phyloP scores from a whole-genome alignment of 1,140 invertebrate species.

The Scaptomyza graminum region DNA sequence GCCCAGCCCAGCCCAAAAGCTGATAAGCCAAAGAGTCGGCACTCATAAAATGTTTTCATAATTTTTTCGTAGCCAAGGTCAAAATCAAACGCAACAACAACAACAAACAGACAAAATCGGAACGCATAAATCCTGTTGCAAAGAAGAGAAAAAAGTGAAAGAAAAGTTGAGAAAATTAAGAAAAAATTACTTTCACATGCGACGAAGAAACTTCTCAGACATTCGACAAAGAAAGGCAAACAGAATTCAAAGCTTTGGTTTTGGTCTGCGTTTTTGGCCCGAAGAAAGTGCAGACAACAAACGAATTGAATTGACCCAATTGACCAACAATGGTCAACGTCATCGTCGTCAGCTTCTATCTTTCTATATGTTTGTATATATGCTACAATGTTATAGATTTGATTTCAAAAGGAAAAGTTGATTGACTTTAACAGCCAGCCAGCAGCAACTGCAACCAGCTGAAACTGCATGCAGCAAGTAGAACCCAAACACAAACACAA shows the following conservation, averaged over 20 bases:
- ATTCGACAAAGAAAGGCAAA: conserved; percentile 49
- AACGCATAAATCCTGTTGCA: conserved; percentile 52
- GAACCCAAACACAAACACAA: conserved; percentile 5
- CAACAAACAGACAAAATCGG: background rate
- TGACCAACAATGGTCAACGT: conserved; percentile 66
- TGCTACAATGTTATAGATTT: conserved; percentile 43
- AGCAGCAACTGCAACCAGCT: conserved; percentile 47
- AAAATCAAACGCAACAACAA: conserved; percentile 38
- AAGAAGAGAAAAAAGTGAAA: conserved; percentile 13
- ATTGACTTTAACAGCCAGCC: conserved; percentile 65
- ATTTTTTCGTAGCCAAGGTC: conserved; percentile 54
- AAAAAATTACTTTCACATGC: conserved; percentile 66
- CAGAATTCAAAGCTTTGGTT: conserved; percentile 38
- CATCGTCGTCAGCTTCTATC: conserved; percentile 6
- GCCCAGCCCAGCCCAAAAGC: background rate
- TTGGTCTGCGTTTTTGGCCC: conserved; percentile 37
- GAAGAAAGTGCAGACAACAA: conserved; percentile 60
- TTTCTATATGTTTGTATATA: background rate
- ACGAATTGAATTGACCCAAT: conserved; percentile 75
- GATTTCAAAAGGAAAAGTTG: conserved; percentile 79
- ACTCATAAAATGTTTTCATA: conserved; percentile 32
- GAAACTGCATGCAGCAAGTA: conserved; percentile 58
- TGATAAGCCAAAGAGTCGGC: conserved; percentile 50
- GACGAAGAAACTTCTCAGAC: conserved; percentile 50
- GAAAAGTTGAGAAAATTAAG: conserved; percentile 28